Percentiles rank a stretch among this genome's conserved stretches.
phyloP scores from a whole-genome alignment of 2,888 invertebrate species.

The Pinctada fucata region DNA sequence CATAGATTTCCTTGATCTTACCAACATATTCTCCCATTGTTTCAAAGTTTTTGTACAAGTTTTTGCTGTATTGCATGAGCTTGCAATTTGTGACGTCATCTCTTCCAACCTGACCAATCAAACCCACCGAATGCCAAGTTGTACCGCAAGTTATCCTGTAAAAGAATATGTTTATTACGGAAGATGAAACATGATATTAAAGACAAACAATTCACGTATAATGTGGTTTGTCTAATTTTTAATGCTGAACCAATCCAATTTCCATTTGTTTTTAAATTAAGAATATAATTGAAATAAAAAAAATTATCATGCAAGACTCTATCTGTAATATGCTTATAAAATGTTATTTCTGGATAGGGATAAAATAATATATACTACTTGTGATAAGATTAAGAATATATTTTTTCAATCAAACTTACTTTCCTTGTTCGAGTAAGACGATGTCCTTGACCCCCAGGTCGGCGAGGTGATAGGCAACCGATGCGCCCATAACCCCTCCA shows the following conservation, averaged over 20 bases:
- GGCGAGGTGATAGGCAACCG: slow-evolving; percentile 93
- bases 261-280: no score
- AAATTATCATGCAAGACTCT: no score
- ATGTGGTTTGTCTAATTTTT: no score
- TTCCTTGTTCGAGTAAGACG: slow-evolving; percentile 89
- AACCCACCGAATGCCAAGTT: slow-evolving; percentile 74
- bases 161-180: slow-evolving; percentile 3
- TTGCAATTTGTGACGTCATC: slow-evolving; percentile 86
- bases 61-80: slow-evolving; percentile 64
- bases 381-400: no score
- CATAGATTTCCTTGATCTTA: slow-evolving; percentile 11
- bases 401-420: slow-evolving; percentile 78
- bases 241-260: no score
- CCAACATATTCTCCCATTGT: slow-evolving; percentile 61
- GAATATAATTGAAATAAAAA: no score
- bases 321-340: no score
- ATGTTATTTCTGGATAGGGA: no score
- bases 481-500: slow-evolving; percentile 93
- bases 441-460: slow-evolving; percentile 88
- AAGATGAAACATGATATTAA: no score
- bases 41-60: slow-evolving; percentile 71
- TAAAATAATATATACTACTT: no score
- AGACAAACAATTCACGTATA: no score
- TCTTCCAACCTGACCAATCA: slow-evolving; percentile 64
- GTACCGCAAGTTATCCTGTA: slow-evolving; percentile 73